Evolutionary conservation across 2,113 vertebrate species (phyloP).

Genomic region (Mus spicilegus): DNA sequence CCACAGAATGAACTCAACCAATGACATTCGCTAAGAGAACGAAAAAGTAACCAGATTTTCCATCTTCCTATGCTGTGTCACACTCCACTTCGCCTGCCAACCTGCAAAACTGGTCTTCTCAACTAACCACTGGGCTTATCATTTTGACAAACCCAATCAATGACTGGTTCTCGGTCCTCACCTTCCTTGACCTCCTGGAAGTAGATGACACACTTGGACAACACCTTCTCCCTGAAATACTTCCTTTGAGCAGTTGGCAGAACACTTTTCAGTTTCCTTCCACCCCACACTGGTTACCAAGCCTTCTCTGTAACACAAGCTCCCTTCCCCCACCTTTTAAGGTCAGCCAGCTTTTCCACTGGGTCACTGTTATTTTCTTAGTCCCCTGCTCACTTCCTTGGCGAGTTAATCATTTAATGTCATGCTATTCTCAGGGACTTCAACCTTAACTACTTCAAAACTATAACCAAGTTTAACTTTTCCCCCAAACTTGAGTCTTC

Average conservation of each 20-base stretch:
- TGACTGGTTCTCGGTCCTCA: not conserved
- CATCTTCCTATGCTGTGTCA: not conserved
- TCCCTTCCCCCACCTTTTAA: not conserved
- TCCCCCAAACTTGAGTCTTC: not conserved
- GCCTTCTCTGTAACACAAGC: not conserved
- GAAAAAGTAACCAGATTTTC: not conserved
- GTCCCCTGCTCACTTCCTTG: not conserved
- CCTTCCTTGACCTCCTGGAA: not conserved
- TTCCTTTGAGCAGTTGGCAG: not conserved
- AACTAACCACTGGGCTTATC: not conserved
- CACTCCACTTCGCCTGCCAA: not conserved
- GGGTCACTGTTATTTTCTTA: not conserved
- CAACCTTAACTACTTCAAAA: slow-evolving; percentile 41
- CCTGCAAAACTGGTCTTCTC: slow-evolving; percentile 19
- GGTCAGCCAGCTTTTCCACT: not conserved
- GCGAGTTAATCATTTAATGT: slow-evolving; percentile 26
- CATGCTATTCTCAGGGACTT: slow-evolving; percentile 7
- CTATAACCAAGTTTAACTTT: not conserved
- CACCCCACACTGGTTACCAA: not conserved
- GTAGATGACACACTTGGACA: not conserved
- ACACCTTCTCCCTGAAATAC: not conserved
- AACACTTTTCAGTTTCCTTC: not conserved
- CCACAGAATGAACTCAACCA: not conserved
- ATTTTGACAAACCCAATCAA: not conserved
- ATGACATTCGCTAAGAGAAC: not conserved